A percentile compares a stretch with the other conserved stretches of the same genome.
Conservation (phyloP, 2,113 vertebrate species). For the Notechis scutatus region DNA sequence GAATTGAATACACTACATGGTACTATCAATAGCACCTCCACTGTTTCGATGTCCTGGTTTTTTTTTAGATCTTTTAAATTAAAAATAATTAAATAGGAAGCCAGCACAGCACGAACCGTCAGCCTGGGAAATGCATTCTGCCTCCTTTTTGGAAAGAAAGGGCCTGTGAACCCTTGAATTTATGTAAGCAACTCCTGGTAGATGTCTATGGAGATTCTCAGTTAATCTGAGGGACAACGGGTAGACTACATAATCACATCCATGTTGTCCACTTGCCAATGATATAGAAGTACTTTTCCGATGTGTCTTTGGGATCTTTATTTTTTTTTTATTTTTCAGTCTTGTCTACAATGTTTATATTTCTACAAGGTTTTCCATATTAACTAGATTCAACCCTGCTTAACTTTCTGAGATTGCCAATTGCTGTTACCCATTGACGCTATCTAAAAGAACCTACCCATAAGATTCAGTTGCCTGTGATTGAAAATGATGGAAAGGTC, state of each 20-base stretch:
- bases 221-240: neutral
- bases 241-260: neutral
- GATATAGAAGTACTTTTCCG: neutral
- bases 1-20: neutral
- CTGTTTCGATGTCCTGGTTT: neutral
- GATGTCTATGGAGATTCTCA: neutral
- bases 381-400: neutral
- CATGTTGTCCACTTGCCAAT: neutral
- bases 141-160: neutral
- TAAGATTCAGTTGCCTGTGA: neutral
- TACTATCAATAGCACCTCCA: neutral
- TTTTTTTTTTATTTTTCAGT: neutral
- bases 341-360: neutral
- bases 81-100: neutral
- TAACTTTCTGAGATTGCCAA: neutral
- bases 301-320: neutral
- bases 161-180: neutral
- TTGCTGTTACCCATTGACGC: neutral
- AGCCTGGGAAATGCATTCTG: neutral
- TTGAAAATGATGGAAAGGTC: neutral
- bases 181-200: neutral
- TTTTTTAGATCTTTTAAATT: neutral
- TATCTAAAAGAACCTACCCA: neutral
- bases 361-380: neutral
- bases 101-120: neutral